phyloP scores from a whole-genome alignment of 2,888 invertebrate genomes.

The Dryocosmus kuriphilus region DNA sequence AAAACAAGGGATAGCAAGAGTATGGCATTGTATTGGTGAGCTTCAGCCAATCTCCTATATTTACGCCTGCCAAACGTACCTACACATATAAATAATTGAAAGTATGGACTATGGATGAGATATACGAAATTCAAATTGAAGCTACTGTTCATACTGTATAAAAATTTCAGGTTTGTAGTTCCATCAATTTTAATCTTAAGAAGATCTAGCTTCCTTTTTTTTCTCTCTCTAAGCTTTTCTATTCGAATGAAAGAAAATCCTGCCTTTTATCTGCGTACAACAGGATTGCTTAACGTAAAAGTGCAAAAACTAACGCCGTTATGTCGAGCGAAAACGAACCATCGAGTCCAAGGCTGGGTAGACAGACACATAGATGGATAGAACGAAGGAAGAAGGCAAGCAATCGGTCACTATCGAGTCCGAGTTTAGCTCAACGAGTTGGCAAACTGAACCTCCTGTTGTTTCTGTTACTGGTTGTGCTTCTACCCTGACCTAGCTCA shows the following conservation, averaged over 20 bases:
- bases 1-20: conserved; percentile 57
- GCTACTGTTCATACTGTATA: conserved; percentile 62
- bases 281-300: conserved; percentile 63
- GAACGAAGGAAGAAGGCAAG: conserved; percentile 59
- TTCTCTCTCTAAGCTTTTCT: conserved; percentile 45
- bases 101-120: background rate
- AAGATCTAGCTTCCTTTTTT: conserved; percentile 44
- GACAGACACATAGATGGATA: conserved; percentile 50
- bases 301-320: conserved; percentile 65
- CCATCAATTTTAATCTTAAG: conserved; percentile 68
- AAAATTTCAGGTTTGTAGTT: conserved; percentile 68
- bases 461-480: conserved; percentile 38
- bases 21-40: conserved; percentile 14
- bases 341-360: background rate
- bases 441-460: conserved; percentile 70
- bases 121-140: conserved; percentile 56
- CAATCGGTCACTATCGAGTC: conserved; percentile 62
- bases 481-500: conserved; percentile 59
- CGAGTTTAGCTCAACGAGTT: conserved; percentile 72
- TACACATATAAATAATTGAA: background rate
- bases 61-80: conserved; percentile 44
- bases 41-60: conserved; percentile 39
- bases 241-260: conserved; percentile 36
- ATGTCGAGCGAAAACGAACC: conserved; percentile 55
- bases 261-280: conserved; percentile 42